These are phyloP conservation scores for Hymenochirus boettgeri DNA, from an alignment of 2,113 vertebrate genomes.

Conservation along the genomic window DNA sequence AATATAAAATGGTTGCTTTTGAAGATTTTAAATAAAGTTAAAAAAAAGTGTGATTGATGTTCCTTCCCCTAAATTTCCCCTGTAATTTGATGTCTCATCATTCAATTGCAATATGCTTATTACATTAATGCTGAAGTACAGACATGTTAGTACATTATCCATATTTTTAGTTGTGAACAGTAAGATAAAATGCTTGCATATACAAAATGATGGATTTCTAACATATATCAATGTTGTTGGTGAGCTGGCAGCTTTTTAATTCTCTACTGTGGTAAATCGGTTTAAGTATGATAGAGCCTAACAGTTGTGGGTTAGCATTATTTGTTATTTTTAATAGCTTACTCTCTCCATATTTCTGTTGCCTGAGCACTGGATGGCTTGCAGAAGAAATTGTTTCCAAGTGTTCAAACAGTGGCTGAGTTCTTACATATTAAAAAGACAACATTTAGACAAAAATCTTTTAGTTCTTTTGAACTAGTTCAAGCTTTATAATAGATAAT, in stretches of 20 bases:
- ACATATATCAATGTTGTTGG: no score
- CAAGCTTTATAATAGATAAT: no score
- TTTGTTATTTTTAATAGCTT: not conserved
- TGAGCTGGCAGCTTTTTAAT: not conserved
- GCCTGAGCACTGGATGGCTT: constrained; percentile 2
- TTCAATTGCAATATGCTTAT: constrained; percentile 19
- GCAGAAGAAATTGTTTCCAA: constrained; percentile 32
- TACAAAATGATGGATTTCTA: not conserved
- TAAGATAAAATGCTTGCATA: constrained; percentile 33
- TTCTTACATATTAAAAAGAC: no score
- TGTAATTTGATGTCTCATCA: no score
- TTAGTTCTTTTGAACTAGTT: no score
- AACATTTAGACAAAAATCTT: no score
- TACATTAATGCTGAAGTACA: constrained; percentile 12
- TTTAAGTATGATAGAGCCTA: not conserved
- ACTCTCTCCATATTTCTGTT: not conserved
- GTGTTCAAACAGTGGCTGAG: constrained; percentile 18
- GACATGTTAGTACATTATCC: constrained; percentile 18
- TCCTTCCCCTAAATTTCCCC: not conserved
- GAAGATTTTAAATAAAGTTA: not conserved
- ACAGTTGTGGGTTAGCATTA: not conserved
- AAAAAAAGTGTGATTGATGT: not conserved
- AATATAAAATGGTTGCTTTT: not conserved
- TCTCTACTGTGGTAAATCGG: not conserved
- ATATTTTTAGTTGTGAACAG: constrained; percentile 11